phyloP scores from a whole-genome alignment of 2,113 vertebrate genomes.

The Tyrannus savana region DNA sequence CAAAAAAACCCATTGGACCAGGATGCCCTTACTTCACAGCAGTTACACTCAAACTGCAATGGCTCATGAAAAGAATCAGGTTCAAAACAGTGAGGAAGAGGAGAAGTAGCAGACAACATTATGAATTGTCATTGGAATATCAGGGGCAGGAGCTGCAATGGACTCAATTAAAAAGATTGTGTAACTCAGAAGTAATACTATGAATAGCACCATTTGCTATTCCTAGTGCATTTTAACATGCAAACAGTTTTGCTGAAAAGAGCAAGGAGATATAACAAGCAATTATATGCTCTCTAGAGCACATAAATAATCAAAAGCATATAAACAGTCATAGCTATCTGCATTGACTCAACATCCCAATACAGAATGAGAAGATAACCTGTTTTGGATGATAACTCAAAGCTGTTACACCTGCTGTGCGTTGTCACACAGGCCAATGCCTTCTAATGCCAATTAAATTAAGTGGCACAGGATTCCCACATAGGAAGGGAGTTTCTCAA shows the following conservation, averaged over 20 bases:
- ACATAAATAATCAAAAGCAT: not conserved
- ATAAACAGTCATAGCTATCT: not conserved
- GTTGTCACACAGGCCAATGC: not conserved
- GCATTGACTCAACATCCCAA: not conserved
- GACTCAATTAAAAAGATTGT: not conserved
- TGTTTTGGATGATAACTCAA: not conserved
- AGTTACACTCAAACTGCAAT: not conserved
- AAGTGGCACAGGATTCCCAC: not conserved
- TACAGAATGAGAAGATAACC: rapidly evolving
- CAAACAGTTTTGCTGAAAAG: not conserved
- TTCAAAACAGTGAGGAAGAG: not conserved
- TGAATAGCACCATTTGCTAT: not conserved
- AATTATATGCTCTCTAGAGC: not conserved
- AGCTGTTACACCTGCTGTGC: not conserved
- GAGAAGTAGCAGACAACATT: not conserved
- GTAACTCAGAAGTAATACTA: not conserved
- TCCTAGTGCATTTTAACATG: not conserved
- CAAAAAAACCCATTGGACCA: not conserved
- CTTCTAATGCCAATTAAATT: not conserved
- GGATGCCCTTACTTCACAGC: not conserved
- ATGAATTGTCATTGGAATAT: not conserved
- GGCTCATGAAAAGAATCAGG: not conserved
- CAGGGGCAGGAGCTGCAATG: not conserved
- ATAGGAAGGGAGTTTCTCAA: not conserved
- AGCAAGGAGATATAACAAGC: not conserved